Evolutionary conservation across 2,888 invertebrate genomes (phyloP), one percentile per base, ranked within the genome.

Genomic region (Agapostemon virescens): DNA sequence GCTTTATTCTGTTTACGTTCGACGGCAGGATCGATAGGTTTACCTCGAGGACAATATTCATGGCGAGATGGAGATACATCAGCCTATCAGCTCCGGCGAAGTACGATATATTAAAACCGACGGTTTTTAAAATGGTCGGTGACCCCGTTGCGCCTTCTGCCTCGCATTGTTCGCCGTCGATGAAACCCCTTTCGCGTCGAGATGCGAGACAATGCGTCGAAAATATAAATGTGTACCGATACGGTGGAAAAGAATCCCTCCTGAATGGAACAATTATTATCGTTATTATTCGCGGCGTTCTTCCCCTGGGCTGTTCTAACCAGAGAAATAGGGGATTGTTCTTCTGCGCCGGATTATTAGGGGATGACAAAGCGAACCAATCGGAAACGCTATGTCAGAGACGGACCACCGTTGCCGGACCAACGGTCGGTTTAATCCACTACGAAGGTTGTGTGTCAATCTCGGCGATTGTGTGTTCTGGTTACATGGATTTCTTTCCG

Each of bases 21-120:
- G 52, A 7, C 17, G 15, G 26, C 42, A 17, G 52, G 79, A 72
- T 79, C 79, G 79, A 79, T 79, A 69, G 63, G 11, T 79, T 78
- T 68, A 45, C 67, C 63, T 69, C 52, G 68, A 38, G 68, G 63
- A 64, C 72, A 72, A 79, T 68, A 64, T 79, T 71, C 71, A 71
- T 68, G 36, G 52, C 15, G 67, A 64, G 52, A 72, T 42, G 36
- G 63, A 72, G 67, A 72, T 55, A 63, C 36, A 42, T 68, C 71
- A 17, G 36, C 68, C 52, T 68, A 30, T 63, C 61, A 26, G 23
- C 33, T 15, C 49, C 61, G 40, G 7, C 23, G 26, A 36, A 55
- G 38, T 26, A 26, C 40, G 20, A 64, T 38, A 33, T 78, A 63
- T 71, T 71, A 71, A 71, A 79, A 71, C 69, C 26, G 38, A 20